phyloP scores from a whole-genome alignment of 2,113 vertebrate genomes.

The Chlorodrepanis virens region DNA sequence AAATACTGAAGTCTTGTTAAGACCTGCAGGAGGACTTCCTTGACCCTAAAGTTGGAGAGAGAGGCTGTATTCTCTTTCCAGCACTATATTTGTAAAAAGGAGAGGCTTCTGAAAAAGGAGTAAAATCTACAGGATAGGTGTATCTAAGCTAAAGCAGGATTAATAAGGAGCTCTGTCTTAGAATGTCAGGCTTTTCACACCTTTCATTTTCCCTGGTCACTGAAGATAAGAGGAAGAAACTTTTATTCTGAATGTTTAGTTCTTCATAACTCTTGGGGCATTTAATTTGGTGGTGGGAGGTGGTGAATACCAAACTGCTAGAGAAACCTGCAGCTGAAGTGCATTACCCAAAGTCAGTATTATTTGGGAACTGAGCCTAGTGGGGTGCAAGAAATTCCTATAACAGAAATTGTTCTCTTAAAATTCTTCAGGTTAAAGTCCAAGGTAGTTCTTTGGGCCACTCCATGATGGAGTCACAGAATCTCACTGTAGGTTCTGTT shows the following conservation, averaged over 20 bases:
- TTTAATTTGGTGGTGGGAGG: neutral
- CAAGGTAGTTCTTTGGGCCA: neutral
- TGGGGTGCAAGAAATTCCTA: neutral
- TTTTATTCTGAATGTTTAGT: neutral
- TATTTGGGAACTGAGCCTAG: neutral
- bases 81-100: neutral
- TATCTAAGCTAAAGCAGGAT: neutral
- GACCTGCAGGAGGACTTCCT: neutral
- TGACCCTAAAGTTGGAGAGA: neutral
- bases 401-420: neutral
- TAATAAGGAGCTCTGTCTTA: neutral
- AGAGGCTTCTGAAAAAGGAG: neutral
- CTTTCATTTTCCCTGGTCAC: neutral
- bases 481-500: neutral
- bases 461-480: neutral
- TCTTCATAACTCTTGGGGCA: neutral
- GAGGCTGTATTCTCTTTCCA: neutral
- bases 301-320: neutral
- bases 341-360: neutral
- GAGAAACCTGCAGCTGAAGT: neutral
- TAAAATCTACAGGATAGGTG: neutral
- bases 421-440: neutral
- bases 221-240: neutral
- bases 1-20: neutral
- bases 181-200: neutral